Base-by-base conservation (phyloP, 1,140 invertebrate genomes). In the Aphidius ervi region DNA sequence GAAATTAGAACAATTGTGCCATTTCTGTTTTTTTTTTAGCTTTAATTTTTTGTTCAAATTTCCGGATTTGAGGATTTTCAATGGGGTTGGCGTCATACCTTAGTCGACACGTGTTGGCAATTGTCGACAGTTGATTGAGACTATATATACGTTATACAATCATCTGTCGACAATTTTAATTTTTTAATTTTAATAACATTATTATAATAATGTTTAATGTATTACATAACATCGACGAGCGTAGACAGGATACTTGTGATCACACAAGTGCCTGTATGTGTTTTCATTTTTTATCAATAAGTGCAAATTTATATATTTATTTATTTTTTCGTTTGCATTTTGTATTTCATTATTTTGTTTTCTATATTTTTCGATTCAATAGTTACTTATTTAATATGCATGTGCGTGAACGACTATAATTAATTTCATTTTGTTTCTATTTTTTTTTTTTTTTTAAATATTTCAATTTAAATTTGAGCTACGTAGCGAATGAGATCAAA, bases 401-500 rank as follows among this genome's bases (percentile, higher is more conserved):
- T 62, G 61, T 61, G 59, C 59, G 59, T 61, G 40, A 61, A 49
- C 50, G 47, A 49, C 43, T 37, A 47, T 46, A 54, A 61, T 55
- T n/a, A 52, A 54, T 54, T 40, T 54, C 40, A 3, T 16, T 16
- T 47, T 47, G 42, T 41, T 41, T 54, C 16, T n/a, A n/a, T n/a
- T n/a, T 40, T 52, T 52, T 39, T 42, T 54, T 20, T 42, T n/a
- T 8, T 41, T 41, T 42, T 39, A 43, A 40, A 23, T 16, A 9
- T 61, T 52, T 37, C 31, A 45, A 49, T 43, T 61, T 20, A 48
- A 55, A 43, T 56, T 62, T 54, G 54, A n/a, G 9, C 54, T 61
- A 48, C 20, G 47, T 45, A 58, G 55, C 61, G 43, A 62, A 58
- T 62, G 61, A 58, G 56, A 62, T 58, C 56, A 62, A 54, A 48